phyloP scores from a whole-genome alignment of 2,113 vertebrate genomes.

The Cinclus cinclus region DNA sequence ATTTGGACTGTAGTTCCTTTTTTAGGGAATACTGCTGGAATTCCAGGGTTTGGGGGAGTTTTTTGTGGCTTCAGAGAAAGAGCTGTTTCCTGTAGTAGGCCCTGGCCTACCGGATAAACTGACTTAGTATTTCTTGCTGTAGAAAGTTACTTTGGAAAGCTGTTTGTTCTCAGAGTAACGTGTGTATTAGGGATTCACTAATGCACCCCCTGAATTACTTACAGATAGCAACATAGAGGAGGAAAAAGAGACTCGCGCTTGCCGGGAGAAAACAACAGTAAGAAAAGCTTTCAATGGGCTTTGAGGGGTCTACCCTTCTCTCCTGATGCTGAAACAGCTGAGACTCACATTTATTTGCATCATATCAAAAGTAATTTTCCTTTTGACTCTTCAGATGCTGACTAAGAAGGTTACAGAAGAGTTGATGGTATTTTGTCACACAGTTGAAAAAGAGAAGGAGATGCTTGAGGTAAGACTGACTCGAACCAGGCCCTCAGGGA shows the following conservation, averaged over 20 bases:
- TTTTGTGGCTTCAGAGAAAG: neutral
- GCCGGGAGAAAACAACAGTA: constrained; percentile 62
- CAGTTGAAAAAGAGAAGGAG: constrained; percentile 62
- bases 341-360: neutral
- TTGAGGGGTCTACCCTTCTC: neutral
- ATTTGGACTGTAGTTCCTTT: neutral
- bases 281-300: neutral
- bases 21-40: neutral
- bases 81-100: neutral
- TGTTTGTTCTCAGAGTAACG: neutral
- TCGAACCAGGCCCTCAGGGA: neutral
- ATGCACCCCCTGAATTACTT: neutral
- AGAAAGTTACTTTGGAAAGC: neutral
- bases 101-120: neutral
- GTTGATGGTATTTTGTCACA: constrained; percentile 65
- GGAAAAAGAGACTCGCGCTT: neutral
- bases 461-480: constrained; percentile 67
- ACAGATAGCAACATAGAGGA: constrained; percentile 55
- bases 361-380: neutral
- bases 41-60: neutral
- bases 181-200: neutral
- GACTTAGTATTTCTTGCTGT: neutral
- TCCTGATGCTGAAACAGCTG: neutral
- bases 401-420: constrained; percentile 67
- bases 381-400: constrained; percentile 57